phyloP scores from a whole-genome alignment of 2,888 invertebrate genomes.

The Lepeophtheirus nordmannii region DNA sequence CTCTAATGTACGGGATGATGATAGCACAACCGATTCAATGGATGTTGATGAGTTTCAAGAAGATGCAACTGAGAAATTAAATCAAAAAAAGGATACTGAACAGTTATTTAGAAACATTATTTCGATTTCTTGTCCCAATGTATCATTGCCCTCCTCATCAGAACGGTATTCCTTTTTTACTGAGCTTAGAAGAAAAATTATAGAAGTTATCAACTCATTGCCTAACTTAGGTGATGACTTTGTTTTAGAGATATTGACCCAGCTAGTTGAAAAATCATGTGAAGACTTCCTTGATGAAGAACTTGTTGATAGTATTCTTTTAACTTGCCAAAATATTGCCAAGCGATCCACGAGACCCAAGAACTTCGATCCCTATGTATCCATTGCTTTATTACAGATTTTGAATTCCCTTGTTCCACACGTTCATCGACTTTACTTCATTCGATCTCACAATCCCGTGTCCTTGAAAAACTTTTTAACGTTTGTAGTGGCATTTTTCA shows the following conservation, averaged over 20 bases:
- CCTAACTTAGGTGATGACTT: neutral
- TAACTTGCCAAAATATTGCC: constrained; percentile 1
- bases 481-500: neutral
- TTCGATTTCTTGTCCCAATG: neutral
- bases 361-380: neutral
- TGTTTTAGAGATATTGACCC: neutral
- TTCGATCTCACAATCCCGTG: neutral
- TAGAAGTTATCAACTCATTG: neutral
- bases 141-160: neutral
- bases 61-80: neutral
- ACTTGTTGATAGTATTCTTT: neutral
- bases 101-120: neutral
- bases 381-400: neutral
- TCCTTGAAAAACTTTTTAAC: neutral
- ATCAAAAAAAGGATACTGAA: neutral
- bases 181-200: neutral
- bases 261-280: neutral
- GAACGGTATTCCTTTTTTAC: neutral
- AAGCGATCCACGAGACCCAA: neutral
- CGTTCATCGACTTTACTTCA: neutral
- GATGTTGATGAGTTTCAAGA: constrained; percentile 1
- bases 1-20: neutral
- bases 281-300: neutral
- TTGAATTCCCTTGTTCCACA: neutral
- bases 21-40: neutral